These are phyloP conservation scores for Teleiodes luculella DNA, from an alignment of 2,888 invertebrate species.

Conservation along the genomic window DNA sequence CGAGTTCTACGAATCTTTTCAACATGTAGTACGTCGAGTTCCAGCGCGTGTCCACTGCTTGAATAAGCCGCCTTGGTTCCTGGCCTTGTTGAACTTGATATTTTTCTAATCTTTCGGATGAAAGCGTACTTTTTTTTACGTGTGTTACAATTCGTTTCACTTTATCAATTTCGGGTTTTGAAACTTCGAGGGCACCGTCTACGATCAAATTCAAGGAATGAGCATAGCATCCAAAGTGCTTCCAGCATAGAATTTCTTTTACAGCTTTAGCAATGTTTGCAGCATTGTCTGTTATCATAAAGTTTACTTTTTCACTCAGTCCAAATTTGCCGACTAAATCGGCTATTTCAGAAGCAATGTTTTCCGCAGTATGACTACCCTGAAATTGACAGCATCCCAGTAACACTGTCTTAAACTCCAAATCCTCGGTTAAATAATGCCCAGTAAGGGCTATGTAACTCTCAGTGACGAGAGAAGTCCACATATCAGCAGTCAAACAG, in stretches of 20 bases:
- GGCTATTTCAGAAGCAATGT: constrained; percentile 26
- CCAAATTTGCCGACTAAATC: constrained; percentile 16
- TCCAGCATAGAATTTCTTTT: constrained; percentile 15
- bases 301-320: constrained; percentile 22
- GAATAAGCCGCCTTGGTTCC: constrained; percentile 25
- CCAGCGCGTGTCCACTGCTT: constrained; percentile 33
- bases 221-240: constrained; percentile 26
- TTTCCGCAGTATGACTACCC: constrained; percentile 24
- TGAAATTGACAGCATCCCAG: constrained; percentile 28
- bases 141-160: constrained; percentile 24
- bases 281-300: constrained; percentile 28
- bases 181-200: constrained; percentile 19
- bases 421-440: constrained; percentile 28
- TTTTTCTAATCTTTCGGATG: constrained; percentile 25
- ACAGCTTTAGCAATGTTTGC: constrained; percentile 26
- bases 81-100: constrained; percentile 25
- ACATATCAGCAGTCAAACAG: constrained; percentile 30
- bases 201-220: constrained; percentile 14
- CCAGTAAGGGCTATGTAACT: constrained; percentile 30
- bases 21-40: constrained; percentile 32
- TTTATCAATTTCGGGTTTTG: constrained; percentile 18
- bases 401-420: constrained; percentile 27
- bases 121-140: constrained; percentile 25
- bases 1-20: constrained; percentile 25
- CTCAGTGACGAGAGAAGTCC: constrained; percentile 30